Conservation (phyloP, 2,113 vertebrate species). For the Vulpes vulpes region DNA sequence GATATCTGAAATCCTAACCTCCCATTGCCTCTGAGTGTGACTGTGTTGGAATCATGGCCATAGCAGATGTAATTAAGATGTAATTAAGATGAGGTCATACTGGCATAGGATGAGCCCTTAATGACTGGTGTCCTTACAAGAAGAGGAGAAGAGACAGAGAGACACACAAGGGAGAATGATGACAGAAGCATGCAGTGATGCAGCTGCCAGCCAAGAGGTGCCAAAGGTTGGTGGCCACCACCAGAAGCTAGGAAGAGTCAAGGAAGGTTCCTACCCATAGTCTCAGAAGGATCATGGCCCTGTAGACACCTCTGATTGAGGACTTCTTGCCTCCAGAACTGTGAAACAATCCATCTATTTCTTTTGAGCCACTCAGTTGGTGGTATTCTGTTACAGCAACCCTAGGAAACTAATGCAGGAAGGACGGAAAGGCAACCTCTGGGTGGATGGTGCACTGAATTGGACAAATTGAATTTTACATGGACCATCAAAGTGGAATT, state of each 20-base stretch:
- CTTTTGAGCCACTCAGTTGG: not conserved
- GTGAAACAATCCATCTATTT: not conserved
- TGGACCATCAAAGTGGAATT: conserved; percentile 20
- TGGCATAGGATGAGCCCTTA: not conserved
- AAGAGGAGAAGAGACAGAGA: not conserved
- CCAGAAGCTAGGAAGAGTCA: not conserved
- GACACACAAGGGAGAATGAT: not conserved
- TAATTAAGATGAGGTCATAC: not conserved
- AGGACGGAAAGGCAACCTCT: not conserved
- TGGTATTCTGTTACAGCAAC: not conserved
- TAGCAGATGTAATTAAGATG: not conserved
- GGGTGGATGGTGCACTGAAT: not conserved
- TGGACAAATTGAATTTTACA: not conserved
- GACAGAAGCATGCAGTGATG: not conserved
- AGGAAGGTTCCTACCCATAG: not conserved
- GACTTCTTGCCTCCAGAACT: not conserved
- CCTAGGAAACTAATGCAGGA: not conserved
- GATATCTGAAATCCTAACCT: not conserved
- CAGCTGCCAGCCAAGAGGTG: not conserved
- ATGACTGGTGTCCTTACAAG: not conserved
- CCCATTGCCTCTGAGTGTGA: not conserved
- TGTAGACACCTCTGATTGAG: not conserved
- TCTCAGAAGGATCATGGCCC: not conserved
- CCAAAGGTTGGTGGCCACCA: not conserved
- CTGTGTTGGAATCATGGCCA: not conserved